Base-by-base conservation (phyloP, 2,797 vertebrate genomes). In the Pteronotus mesoamericanus region DNA sequence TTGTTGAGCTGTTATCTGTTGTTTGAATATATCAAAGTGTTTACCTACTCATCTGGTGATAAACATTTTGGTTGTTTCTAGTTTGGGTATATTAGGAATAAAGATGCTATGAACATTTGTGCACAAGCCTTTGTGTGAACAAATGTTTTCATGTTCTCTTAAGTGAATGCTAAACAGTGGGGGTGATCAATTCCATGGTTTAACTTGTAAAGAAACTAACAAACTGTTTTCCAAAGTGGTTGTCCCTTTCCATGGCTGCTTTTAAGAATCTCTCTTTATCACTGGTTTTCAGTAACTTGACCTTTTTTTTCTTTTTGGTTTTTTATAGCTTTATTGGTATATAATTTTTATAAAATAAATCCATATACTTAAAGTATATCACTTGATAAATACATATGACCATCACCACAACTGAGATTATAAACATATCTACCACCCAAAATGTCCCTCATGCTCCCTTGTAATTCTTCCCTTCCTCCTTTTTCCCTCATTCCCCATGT, bases 221-320 rank as follows among this genome's bases (percentile, higher is more conserved):
- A 48, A 74, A 72, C 66, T 79, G n/a, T 55, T 61, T 91, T 80
- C 74, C 46, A 55, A 91, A 86, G 19, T 46, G 64, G 64, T 21
- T 77, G 42, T 78, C 51, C 61, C 42, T 85, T 84, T 77, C 39
- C n/a, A 46, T 80, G 37, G 46, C 11, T 72, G 32, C 21, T 55
- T 72, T 86, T 94, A 91, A 86, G 55, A 86, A 72, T 79, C 46
- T n/a, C 48, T 75, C 57, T 85, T 64, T 89, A 42, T 71, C n/a
- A 86, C 19, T 71, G 26, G 42, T 71, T 78, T 61, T 61, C 19
- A 80, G 46, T 66, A 91, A 91, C 55, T 51, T 75, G 48, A 68
- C 42, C 89, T 46, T 37, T 34, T 15, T 22, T 74, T 89, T 82
- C 4, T 51, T 71, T 19, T 84, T 26, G 11, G 1, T 59, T 51